Evolutionary conservation across 1,140 invertebrate species (phyloP).

Genomic region (Drosophila hydei): DNA sequence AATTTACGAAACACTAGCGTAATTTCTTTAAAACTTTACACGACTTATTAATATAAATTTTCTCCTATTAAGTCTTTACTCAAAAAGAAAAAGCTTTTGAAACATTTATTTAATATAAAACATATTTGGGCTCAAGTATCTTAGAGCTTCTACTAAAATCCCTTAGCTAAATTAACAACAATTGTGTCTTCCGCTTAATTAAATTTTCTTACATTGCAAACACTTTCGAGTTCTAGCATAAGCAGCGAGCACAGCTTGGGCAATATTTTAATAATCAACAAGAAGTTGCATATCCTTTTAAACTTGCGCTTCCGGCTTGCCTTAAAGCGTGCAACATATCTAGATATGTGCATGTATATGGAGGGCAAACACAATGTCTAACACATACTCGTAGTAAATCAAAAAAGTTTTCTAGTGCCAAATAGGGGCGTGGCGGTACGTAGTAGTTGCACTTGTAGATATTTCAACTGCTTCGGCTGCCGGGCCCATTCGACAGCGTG

Average conservation of each 20-base stretch:
- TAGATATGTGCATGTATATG: no score
- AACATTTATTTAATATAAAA: no score
- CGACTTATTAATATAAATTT: no score
- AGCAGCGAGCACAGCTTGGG: neutral
- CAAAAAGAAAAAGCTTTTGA: no score
- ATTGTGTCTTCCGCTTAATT: neutral
- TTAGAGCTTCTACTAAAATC: neutral
- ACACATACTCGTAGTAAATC: constrained; percentile 63
- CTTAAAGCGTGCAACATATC: constrained; percentile 47
- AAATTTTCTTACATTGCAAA: neutral
- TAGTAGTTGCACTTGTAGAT: constrained; percentile 59
- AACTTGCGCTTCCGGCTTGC: constrained; percentile 53
- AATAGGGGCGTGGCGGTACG: constrained; percentile 53
- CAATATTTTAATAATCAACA: constrained; percentile 37
- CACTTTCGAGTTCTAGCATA: constrained; percentile 7
- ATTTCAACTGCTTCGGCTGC: constrained; percentile 57
- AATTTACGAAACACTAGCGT: no score
- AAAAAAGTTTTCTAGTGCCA: constrained; percentile 71
- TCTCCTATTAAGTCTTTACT: no score
- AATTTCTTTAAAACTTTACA: no score
- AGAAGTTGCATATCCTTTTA: constrained; percentile 36
- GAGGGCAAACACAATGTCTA: constrained; percentile 7
- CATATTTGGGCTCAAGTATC: no score
- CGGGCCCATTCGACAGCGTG: constrained; percentile 18
- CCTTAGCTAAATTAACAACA: neutral